Evolutionary conservation across 1,140 invertebrate species (phyloP).

Genomic region (Trachymyrmex septentrionalis): DNA sequence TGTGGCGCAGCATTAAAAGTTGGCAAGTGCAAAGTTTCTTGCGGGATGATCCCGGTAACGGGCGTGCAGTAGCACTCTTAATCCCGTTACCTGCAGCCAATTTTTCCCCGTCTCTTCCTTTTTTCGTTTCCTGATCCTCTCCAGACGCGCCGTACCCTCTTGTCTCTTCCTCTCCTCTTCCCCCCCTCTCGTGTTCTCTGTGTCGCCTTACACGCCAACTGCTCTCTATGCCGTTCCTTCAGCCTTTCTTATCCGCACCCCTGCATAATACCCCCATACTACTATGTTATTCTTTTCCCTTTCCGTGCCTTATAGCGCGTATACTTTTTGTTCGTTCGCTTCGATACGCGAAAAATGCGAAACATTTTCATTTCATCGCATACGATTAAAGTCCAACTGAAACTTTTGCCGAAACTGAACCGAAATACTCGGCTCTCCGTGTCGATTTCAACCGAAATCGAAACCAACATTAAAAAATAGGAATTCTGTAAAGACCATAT

Average conservation of each 20-base stretch:
- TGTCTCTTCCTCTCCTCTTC: background rate
- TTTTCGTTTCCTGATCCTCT: slow-evolving; percentile 38
- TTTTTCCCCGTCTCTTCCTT: slow-evolving; percentile 77
- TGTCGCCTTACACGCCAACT: slow-evolving; percentile 29
- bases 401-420: no score
- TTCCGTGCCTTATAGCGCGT: slow-evolving; percentile 12
- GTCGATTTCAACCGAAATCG: no score
- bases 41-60: slow-evolving; percentile 81
- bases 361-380: slow-evolving; percentile 26
- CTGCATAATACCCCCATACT: slow-evolving; percentile 40
- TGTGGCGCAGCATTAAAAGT: slow-evolving; percentile 84
- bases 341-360: slow-evolving; percentile 19
- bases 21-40: slow-evolving; percentile 86
- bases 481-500: no score
- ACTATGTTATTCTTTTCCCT: slow-evolving; percentile 13
- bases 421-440: no score
- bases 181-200: background rate
- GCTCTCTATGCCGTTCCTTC: slow-evolving; percentile 15
- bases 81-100: slow-evolving; percentile 84
- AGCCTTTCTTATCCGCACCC: slow-evolving; percentile 33
- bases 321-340: slow-evolving; percentile 28
- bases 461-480: no score
- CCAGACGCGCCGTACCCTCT: background rate
- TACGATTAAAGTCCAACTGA: no score
- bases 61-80: slow-evolving; percentile 82